phyloP scores from a whole-genome alignment of 2,888 invertebrate species.

The Callimorpha dominula region DNA sequence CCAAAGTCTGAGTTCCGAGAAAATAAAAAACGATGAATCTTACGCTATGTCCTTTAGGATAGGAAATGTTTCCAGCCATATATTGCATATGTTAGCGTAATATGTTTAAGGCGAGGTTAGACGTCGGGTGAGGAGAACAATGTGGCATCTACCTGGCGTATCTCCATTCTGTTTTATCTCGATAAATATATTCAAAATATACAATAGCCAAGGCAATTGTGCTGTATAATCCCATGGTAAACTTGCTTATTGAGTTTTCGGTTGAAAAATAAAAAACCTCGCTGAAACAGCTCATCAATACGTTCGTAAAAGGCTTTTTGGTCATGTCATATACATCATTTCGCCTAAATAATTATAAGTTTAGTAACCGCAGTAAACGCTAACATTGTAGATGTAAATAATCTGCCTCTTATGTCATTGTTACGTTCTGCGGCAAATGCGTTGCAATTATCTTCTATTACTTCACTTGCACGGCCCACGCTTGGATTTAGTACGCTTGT shows the following conservation, averaged over 20 bases:
- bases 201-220: slow-evolving; percentile 7
- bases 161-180: slow-evolving; percentile 53
- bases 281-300: slow-evolving; percentile 3
- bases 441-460: slow-evolving; percentile 34
- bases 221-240: slow-evolving; percentile 19
- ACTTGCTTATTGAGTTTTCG: slow-evolving; percentile 12
- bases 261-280: neutral
- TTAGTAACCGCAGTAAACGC: slow-evolving; percentile 6
- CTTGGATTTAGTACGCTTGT: slow-evolving; percentile 51
- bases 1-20: slow-evolving; percentile 28
- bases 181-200: slow-evolving; percentile 28
- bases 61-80: slow-evolving; percentile 61
- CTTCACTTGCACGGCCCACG: slow-evolving; percentile 32
- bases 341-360: slow-evolving; percentile 10
- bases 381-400: slow-evolving; percentile 12
- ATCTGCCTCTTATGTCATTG: slow-evolving; percentile 20
- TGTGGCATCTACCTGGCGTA: slow-evolving; percentile 60
- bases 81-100: slow-evolving; percentile 60
- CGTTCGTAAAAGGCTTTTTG: slow-evolving; percentile 4
- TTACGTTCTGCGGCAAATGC: slow-evolving; percentile 18
- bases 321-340: neutral
- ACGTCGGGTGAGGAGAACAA: slow-evolving; percentile 47
- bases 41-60: slow-evolving; percentile 60
- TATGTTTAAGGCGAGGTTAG: slow-evolving; percentile 51
- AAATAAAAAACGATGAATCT: slow-evolving; percentile 67